A percentile compares a stretch with the other conserved stretches of the same genome.
phyloP scores from a whole-genome alignment of 2,113 vertebrate genomes.

The Xiphorhynchus elegans region DNA sequence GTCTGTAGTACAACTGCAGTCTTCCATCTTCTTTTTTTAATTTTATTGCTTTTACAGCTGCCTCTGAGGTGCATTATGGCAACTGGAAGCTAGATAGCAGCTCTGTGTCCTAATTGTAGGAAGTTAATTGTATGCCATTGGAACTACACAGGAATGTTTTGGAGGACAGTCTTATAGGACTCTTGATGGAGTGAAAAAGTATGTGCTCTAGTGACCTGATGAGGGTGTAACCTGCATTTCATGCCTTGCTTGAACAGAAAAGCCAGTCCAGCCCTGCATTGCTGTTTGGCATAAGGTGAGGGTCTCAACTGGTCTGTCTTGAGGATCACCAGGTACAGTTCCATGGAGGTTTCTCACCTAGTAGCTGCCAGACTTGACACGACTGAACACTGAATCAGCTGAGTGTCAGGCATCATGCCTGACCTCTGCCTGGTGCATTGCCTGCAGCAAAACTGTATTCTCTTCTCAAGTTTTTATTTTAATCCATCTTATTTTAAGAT shows the following conservation, averaged over 20 bases:
- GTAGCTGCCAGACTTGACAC: background rate
- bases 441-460: background rate
- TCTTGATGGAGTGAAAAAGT: background rate
- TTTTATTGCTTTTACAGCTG: background rate
- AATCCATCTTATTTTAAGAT: background rate
- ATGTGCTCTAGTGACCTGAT: accelerated
- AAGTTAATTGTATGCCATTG: background rate
- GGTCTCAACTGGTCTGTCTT: accelerated
- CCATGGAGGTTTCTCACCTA: accelerated
- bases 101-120: background rate
- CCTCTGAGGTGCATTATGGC: background rate
- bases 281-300: background rate
- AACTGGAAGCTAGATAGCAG: background rate
- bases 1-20: background rate
- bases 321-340: background rate
- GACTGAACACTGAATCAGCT: background rate
- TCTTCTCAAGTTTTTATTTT: background rate
- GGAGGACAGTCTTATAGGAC: background rate
- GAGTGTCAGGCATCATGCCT: background rate
- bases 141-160: background rate
- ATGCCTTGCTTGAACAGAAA: background rate
- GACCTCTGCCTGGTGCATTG: background rate
- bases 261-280: background rate
- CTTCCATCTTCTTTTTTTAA: background rate
- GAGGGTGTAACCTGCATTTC: background rate